Percentiles rank a stretch among this genome's conserved stretches.
These are phyloP conservation scores for Leptocoma aspasia DNA, from an alignment of 2,113 vertebrate species.

Conservation along the genomic window DNA sequence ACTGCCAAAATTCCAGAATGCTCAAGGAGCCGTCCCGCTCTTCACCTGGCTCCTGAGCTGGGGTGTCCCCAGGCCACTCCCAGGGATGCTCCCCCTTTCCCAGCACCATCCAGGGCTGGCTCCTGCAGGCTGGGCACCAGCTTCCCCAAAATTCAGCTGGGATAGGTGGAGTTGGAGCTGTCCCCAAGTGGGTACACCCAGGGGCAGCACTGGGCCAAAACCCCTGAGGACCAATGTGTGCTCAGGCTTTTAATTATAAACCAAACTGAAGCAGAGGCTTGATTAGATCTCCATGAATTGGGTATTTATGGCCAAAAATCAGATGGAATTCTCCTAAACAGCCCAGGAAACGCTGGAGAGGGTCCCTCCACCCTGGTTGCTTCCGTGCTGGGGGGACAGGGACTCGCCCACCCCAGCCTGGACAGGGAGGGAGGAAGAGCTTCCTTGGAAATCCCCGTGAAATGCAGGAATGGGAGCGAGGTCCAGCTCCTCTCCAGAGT, in stretches of 20 bases:
- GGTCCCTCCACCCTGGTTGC: fast-evolving
- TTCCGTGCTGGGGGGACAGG: not conserved
- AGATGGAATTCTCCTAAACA: not conserved
- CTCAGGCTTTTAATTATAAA: not conserved
- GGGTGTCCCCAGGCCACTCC: not conserved
- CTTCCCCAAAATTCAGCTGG: not conserved
- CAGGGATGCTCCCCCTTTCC: not conserved
- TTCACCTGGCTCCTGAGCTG: not conserved
- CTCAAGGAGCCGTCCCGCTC: fast-evolving
- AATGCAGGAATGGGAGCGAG: not conserved
- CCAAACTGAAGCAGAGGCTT: not conserved
- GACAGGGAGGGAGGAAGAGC: not conserved
- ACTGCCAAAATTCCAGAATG: not conserved
- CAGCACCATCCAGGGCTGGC: not conserved
- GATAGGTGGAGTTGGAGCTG: not conserved
- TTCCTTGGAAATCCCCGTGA: not conserved
- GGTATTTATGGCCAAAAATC: not conserved
- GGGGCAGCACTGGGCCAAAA: not conserved
- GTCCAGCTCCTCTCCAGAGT: not conserved
- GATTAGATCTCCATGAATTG: not conserved
- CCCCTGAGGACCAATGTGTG: fast-evolving
- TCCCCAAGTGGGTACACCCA: fast-evolving
- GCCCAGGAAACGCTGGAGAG: fast-evolving
- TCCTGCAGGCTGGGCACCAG: fast-evolving
- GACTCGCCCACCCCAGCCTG: fast-evolving